Evolutionary conservation across 2,113 vertebrate species (phyloP).

Genomic region (Felis chaus): DNA sequence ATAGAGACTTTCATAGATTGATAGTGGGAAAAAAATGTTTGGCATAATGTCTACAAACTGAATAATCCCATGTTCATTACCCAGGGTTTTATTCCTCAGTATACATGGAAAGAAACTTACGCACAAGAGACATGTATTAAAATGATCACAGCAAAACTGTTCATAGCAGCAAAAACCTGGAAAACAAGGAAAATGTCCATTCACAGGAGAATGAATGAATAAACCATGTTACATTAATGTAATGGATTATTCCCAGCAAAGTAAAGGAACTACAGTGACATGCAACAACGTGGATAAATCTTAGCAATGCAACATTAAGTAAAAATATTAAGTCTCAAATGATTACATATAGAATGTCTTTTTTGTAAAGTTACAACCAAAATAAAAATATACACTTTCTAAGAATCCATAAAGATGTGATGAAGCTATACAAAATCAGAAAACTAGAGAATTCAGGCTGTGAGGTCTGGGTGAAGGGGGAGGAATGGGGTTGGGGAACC

Average conservation of each 20-base stretch:
- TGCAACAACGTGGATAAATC: background rate
- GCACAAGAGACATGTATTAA: background rate
- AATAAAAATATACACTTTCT: background rate
- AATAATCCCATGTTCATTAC: background rate
- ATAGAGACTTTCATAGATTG: background rate
- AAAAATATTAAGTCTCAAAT: slow-evolving; percentile 15
- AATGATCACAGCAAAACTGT: background rate
- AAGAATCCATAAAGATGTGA: slow-evolving; percentile 1
- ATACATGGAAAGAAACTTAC: background rate
- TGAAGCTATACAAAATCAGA: background rate
- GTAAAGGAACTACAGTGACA: background rate
- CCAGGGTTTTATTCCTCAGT: background rate
- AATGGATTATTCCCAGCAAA: background rate
- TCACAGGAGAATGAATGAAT: background rate
- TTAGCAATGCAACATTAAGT: background rate
- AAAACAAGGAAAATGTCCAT: background rate
- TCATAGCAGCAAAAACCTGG: background rate
- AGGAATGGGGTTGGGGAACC: background rate
- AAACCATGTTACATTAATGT: background rate
- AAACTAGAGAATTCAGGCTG: background rate
- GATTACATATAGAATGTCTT: background rate
- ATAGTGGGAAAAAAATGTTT: background rate
- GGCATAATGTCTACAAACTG: background rate
- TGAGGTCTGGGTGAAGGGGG: background rate
- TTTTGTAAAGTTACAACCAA: slow-evolving; percentile 23